Evolutionary conservation across 1,140 invertebrate genomes (phyloP), one percentile per base, ranked within the genome.

Genomic region (Drosophila albomicans): DNA sequence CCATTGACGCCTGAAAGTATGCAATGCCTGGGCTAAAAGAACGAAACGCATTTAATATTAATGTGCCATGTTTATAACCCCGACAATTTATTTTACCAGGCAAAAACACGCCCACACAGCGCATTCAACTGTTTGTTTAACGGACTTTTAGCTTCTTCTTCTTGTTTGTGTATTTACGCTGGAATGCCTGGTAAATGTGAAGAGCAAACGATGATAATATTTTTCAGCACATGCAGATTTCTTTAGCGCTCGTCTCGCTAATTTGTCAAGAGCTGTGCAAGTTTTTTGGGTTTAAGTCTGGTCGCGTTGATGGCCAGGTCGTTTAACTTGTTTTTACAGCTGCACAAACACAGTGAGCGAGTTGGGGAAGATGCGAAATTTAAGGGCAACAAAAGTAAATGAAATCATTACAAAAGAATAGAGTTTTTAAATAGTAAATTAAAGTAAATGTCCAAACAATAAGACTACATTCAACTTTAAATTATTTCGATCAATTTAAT

Each of bases 1-100:
- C 84, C 68, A 87, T 87, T 82, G 84, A 88, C 81, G 85, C 85
- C 78, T 85, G 80, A 79, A 89, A 89, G 85, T 89, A 85, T 85
- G 85, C 85, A 84, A 64, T 68, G 59, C 45, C 30, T 15, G 70
- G 70, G 52, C 59, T 32, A 48, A 63, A 15, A 38, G 66, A 68
- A 71, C 73, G 70, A 79, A 88, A 74, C 69, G 80, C 85, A 88
- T 88, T 88, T 89, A 89, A 89, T 88, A 87, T 87, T 87, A 87
- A 87, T 87, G 82, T 74, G 82, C 72, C 67, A 79, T 82, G 82
- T 77, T 86, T 86, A 86, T 87, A 79, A 70, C 64, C 78, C 72
- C 41, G 67, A 78, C 85, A 89, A 88, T 88, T 88, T 85, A 82
- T 88, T 81, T 79, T 70, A 59, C 20, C 45, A 56, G 35, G 13